Evolutionary conservation across 2,113 vertebrate genomes (phyloP).

Genomic region (Elephantulus edwardii): DNA sequence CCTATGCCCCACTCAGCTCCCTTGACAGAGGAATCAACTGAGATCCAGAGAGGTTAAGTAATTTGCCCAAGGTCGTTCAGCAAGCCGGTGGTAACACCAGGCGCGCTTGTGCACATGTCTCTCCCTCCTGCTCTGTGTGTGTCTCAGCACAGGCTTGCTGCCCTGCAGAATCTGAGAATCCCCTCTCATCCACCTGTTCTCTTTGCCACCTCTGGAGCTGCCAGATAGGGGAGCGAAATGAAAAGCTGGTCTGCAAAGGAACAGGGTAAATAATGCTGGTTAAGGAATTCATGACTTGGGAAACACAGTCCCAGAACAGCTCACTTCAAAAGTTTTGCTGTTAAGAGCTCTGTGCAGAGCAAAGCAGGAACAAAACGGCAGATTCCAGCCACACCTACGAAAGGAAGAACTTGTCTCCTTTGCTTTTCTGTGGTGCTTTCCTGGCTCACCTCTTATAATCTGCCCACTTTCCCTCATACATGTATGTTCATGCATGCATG

Average conservation of each 20-base stretch:
- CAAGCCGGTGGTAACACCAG: not conserved
- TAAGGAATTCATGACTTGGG: not conserved
- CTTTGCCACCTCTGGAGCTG: not conserved
- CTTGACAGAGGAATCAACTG: not conserved
- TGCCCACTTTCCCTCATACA: not conserved
- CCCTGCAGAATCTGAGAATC: fast-evolving
- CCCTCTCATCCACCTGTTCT: not conserved
- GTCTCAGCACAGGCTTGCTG: not conserved
- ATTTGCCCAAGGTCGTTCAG: not conserved
- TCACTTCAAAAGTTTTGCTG: not conserved
- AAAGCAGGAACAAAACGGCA: fast-evolving
- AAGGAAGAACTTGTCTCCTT: fast-evolving
- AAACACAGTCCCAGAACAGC: not conserved
- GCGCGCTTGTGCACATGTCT: fast-evolving
- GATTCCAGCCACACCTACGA: not conserved
- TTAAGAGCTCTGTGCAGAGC: fast-evolving
- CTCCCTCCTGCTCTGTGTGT: not conserved
- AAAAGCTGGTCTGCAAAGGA: not conserved
- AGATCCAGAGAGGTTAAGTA: not conserved
- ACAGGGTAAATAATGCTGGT: not conserved
- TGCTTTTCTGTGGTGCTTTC: not conserved
- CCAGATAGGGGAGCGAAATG: not conserved
- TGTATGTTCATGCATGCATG: not conserved
- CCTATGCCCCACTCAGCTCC: not conserved
- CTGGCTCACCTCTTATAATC: not conserved